Percentiles rank a stretch among this genome's conserved stretches.
Evolutionary conservation across 2,797 vertebrate genomes (phyloP).

Genomic region (Hephaestus fuliginosus): DNA sequence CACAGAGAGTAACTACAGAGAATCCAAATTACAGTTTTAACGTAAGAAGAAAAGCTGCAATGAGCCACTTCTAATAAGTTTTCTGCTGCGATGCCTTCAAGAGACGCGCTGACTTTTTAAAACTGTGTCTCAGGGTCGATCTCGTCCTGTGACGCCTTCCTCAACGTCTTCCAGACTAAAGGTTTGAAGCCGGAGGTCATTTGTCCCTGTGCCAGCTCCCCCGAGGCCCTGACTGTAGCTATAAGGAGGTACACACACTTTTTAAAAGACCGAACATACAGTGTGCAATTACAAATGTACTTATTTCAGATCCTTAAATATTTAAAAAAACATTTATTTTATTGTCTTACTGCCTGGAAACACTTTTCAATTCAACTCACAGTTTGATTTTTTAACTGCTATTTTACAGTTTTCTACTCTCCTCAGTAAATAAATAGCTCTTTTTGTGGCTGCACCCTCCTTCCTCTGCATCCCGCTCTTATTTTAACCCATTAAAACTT

Average conservation of each 20-base stretch:
- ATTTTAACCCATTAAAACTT: constrained; percentile 4
- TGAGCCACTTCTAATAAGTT: neutral
- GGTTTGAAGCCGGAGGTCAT: constrained; percentile 95
- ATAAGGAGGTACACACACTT: constrained; percentile 89
- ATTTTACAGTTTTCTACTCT: neutral
- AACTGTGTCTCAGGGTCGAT: constrained; percentile 90
- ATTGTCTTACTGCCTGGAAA: too few species aligned
- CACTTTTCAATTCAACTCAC: neutral
- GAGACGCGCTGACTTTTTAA: fast-evolving
- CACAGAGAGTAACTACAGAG: neutral
- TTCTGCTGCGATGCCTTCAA: fast-evolving
- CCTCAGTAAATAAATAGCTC: neutral
- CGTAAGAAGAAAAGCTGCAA: neutral
- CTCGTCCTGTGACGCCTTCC: constrained; percentile 97
- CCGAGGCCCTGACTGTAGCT: constrained; percentile 96
- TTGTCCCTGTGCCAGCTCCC: constrained; percentile 77
- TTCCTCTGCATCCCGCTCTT: neutral
- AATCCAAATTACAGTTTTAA: neutral
- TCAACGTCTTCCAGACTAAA: constrained; percentile 99
- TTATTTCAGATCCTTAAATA: neutral
- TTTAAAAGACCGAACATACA: neutral
- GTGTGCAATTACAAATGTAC: neutral
- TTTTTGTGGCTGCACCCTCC: neutral
- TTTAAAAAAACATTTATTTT: neutral
- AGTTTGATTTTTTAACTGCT: neutral